Evolutionary conservation across 92 coral and sea anemone species (phyloP), one percentile per base, ranked within the genome.

Genomic region (Epizoanthus rinbou): DNA sequence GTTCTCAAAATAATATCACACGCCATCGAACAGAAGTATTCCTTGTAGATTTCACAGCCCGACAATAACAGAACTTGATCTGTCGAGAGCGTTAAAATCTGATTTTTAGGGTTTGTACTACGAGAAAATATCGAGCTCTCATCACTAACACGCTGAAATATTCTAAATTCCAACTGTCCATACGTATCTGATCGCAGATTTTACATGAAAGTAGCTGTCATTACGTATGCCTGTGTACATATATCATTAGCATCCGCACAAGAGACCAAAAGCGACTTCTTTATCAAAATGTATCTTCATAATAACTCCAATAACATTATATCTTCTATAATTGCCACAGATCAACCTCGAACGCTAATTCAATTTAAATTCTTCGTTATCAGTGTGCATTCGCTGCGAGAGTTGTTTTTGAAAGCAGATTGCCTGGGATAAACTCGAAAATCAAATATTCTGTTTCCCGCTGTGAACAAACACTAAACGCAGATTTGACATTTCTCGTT

Each of bases 381-480:
- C 52, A 37, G 37, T 10, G 21, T 60, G 54, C 14, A 62, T 41
- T 63, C 43, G 69, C 70, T 22, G 17, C 25, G 75, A n/a, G 58
- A 59, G 59, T 33, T 43, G 58, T n/a, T 39, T 56, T 62, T 60
- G 11, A 35, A 57, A 0, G 25, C 45, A 59, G 62, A 22, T 76
- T 17, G 82, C 6, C 65, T 59, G 82, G 4, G 56, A 54, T n/a
- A 41, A 37, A 24, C 76, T 45, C 17, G n/a, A 39, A 62, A 35
- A 60, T 64, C 35, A 64, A 64, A 64, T 25, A 24, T 64, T 64
- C 39, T 39, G 71, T 59, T 63, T 59, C 72, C 71, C 57, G 72
- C 82, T 22, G 70, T 13, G 82, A 69, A 15, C 64, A 60, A 76
- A 78, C 71, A 62, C 53, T 62, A 76, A 45, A 8, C 43, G 5